Evolutionary conservation across 2,888 invertebrate genomes (phyloP).

Genomic region (Pammene aurita): DNA sequence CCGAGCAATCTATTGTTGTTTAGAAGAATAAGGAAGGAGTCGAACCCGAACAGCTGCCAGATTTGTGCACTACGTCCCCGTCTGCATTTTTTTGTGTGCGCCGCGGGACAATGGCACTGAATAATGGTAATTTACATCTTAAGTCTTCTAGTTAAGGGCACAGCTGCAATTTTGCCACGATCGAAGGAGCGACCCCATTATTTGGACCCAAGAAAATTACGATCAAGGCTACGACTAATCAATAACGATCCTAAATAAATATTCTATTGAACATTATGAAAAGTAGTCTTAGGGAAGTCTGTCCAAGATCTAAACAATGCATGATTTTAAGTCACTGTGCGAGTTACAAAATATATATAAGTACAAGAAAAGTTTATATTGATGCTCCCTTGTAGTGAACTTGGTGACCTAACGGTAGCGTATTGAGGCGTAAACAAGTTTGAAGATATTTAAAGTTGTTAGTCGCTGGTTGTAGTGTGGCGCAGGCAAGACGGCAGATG

Average conservation of each 20-base stretch:
- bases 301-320: slow-evolving; percentile 8
- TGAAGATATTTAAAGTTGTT: slow-evolving; percentile 54
- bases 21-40: slow-evolving; percentile 72
- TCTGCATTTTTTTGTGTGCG: slow-evolving; percentile 76
- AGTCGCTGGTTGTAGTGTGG: slow-evolving; percentile 60
- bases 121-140: slow-evolving; percentile 84
- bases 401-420: slow-evolving; percentile 59
- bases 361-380: slow-evolving; percentile 33
- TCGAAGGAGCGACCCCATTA: slow-evolving; percentile 57
- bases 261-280: slow-evolving; percentile 36
- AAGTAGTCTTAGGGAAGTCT: slow-evolving; percentile 51
- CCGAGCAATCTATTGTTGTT: slow-evolving; percentile 68
- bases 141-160: slow-evolving; percentile 77
- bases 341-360: slow-evolving; percentile 9
- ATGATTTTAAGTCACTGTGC: slow-evolving; percentile 14
- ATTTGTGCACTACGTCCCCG: slow-evolving; percentile 79
- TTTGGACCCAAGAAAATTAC: slow-evolving; percentile 56
- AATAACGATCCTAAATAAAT: slow-evolving; percentile 53
- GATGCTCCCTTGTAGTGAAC: slow-evolving; percentile 22
- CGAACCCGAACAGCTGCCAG: slow-evolving; percentile 74
- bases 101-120: slow-evolving; percentile 68
- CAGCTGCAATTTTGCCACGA: slow-evolving; percentile 76
- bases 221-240: slow-evolving; percentile 60
- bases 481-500: slow-evolving; percentile 78
- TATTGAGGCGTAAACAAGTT: slow-evolving; percentile 68